Base-by-base conservation (phyloP, 2,113 vertebrate genomes). In the Zonotrichia leucophrys region DNA sequence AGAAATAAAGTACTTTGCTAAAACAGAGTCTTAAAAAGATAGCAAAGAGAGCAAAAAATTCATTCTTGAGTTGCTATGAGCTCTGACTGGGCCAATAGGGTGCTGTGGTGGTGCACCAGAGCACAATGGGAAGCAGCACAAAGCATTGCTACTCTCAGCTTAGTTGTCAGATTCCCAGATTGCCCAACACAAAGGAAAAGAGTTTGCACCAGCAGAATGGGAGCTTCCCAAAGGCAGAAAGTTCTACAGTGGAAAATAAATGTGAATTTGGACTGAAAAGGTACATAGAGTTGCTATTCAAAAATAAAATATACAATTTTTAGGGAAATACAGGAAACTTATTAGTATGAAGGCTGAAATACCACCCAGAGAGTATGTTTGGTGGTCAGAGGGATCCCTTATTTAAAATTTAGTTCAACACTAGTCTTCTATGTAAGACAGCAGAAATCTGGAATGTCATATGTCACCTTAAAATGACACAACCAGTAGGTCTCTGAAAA, bases 101-200 rank as follows among this genome's bases (percentile, higher is more conserved):
- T 4, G 9, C 33, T 66, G 53, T 3, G 2, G 17, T 35, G 7
- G 4, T 33, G 35, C n/a, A 42, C 7, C 39, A 33, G 33, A 66
- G 27, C 0, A 0, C 0, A 1, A 4, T 11, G 21, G 15, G 15
- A 30, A 75, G 56, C 25, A 39, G 25, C 49, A 35, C 28, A 28
- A 7, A 44, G 41, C 19, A 28, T 2, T 39, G 28, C 21, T 28
- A 12, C 35, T 35, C 41, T 28, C 28, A 15, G 19, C n/a, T 39
- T 63, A 25, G 31, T 53, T 79, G 35, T 15, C 37, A 74, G 55
- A 7, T 13, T 42, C 60, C n/a, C 1, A 2, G 5, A 53, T 30
- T 72, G 46, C 39, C 11, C 39, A 35, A 9, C 22, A 42, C 21
- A 35, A 64, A 72, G 9, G 13, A 44, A 62, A 80, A 83, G 17